Evolutionary conservation across 2,113 vertebrate species (phyloP), one percentile per base, ranked within the genome.

Genomic region (Eptatretus burgeri): DNA sequence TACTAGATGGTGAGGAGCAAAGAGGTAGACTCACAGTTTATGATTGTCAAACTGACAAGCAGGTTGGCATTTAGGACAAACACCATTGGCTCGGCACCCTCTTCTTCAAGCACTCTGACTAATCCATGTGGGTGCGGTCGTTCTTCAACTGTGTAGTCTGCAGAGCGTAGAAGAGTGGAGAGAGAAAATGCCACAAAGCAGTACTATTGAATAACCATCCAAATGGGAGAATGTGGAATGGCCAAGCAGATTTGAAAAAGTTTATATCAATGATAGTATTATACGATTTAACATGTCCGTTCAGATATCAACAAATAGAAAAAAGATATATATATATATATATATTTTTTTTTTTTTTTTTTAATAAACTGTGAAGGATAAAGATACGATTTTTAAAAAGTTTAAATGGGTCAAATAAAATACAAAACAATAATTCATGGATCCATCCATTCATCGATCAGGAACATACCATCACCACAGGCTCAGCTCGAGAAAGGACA

Each of bases 51-150:
- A 86, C 93, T 91, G 67, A 85, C 84, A 67, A 98, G 78, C 69
- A 98, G 78, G 77, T 98, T 98, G 62, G 89, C 91, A 65, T 98
- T 98, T 70, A 98, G 81, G 70, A 98, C 87, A 63, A 98, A 98
- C 13, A 98, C 89, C 72, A 98, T 77, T 14, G 91, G 91, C 68
- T 93, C 85, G 11, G 80, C 83, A 49, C 82, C 81, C 56, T 81
- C 85, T 68, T 98, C 87, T 69, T 98, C 91, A 72, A 95, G 67
- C 71, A 94, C 88, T 74, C 93, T 86, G 83, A 94, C 88, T 66
- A 95, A 79, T 69, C 83, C 78, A 66, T 88, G 84, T 75, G 88
- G 87, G 13, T 83, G 85, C 7, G 87, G 91, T 67, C 80, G 78
- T 73, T 98, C 91, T 74, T 95, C 89, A 71, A 95, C 91, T 13